Evolutionary conservation across 2,797 vertebrate genomes (phyloP), one percentile per base, ranked within the genome.

Genomic region (Pelobates cultripes): DNA sequence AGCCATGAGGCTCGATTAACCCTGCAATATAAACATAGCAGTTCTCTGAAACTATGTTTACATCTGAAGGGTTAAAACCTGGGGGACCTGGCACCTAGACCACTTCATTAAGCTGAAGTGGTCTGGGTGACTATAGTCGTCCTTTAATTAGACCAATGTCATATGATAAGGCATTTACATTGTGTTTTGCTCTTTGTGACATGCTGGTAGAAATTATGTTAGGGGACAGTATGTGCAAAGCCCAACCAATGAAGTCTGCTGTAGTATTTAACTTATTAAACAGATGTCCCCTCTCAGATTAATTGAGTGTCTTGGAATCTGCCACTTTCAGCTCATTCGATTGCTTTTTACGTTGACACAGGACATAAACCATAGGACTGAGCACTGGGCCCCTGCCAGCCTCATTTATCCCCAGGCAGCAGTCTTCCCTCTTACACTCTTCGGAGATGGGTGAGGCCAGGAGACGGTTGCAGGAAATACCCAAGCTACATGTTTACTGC

Each of bases 361-460:
- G 96, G 96, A 77, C 96, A 44, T 98, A 98, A 40, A 98, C 96
- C 97, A 98, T 98, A 13, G 97, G 97, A 4, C 97, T 96, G 69
- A 98, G 87, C n/a, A 98, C 97, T 0, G 97, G 97, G 0, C 96
- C 97, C 75, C 97, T 89, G 68, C 97, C 97, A 0, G 97, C 97
- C 84, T 98, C 97, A 66, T 98, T 97, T 2, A 98, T 95, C 15
- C 97, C 97, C 91, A 98, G 85, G 77, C 91, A 94, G 86, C 96
- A 97, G 83, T 95, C 93, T 73, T 94, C 93, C 0, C 83, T 89
- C 81, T 81, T 89, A 86, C 97, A 97, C 60, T 87, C 67, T 0
- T 91, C 89, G 0, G 97, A 96, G 74, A 97, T 89, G 13, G 88
- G 61, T 0, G 96, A 97, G 0, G 86, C 80, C 86, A 97, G 85